Conservation (phyloP, 2,113 vertebrate species). For the Chamaetylas fuelleborni region DNA sequence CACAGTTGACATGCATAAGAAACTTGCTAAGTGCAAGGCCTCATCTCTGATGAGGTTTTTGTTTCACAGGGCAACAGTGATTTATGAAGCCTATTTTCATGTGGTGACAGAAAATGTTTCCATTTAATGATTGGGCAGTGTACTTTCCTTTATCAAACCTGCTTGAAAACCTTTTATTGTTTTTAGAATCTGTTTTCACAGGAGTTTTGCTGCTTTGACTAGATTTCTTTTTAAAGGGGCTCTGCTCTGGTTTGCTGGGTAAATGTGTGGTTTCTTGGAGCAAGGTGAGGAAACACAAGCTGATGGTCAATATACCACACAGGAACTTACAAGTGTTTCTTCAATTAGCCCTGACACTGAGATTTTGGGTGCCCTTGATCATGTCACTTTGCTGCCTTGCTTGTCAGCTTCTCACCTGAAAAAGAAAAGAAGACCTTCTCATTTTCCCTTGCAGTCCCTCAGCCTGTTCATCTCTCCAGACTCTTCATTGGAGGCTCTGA, state of each 20-base stretch:
- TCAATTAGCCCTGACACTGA: neutral
- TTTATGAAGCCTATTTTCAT: constrained; percentile 34
- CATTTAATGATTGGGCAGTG: neutral
- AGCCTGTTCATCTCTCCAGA: neutral
- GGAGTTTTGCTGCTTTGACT: neutral
- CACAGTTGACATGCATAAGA: neutral
- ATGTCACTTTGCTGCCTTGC: neutral
- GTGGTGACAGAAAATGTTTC: neutral
- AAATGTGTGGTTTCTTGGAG: neutral
- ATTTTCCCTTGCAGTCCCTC: neutral
- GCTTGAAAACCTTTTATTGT: neutral
- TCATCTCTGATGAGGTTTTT: neutral
- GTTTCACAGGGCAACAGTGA: neutral
- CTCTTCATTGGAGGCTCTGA: neutral
- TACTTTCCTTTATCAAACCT: constrained; percentile 35
- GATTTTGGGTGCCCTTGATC: neutral
- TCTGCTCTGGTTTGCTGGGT: neutral
- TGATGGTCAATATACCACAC: neutral
- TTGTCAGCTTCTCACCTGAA: neutral
- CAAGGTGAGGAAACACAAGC: neutral
- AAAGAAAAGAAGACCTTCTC: neutral
- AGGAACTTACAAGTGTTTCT: neutral
- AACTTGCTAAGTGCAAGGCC: neutral
- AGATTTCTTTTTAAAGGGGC: neutral
- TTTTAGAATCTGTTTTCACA: neutral